A percentile compares a stretch with the other conserved stretches of the same genome.
Conservation (phyloP, 2,888 invertebrate species). For the Diabrotica balteata region DNA sequence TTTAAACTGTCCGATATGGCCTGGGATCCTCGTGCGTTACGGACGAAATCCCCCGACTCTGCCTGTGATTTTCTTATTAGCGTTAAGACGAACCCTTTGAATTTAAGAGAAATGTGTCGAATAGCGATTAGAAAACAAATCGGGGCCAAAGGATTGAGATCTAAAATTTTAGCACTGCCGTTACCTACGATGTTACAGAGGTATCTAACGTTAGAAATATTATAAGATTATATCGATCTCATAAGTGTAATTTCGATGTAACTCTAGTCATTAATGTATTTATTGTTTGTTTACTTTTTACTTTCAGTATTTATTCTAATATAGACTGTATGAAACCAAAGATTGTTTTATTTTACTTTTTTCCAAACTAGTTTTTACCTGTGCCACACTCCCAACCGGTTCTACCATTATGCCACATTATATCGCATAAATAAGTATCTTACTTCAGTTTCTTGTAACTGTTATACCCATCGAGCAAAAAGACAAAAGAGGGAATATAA, state of each 20-base stretch:
- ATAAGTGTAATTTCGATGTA: constrained; percentile 8
- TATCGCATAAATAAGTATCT: too few species aligned
- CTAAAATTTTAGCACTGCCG: constrained; percentile 62
- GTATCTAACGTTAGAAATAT: constrained; percentile 66
- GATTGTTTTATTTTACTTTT: not conserved
- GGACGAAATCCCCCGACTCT: constrained; percentile 49
- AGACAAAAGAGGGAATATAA: too few species aligned
- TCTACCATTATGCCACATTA: too few species aligned
- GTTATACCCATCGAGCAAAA: too few species aligned
- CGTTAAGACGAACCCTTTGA: constrained; percentile 60
- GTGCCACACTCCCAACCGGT: not conserved
- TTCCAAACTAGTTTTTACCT: not conserved
- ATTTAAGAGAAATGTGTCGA: constrained; percentile 66
- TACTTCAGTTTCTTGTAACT: too few species aligned
- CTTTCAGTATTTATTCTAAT: constrained; percentile 6
- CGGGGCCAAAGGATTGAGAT: constrained; percentile 53
- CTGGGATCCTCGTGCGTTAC: constrained; percentile 54
- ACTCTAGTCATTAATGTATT: constrained; percentile 28
- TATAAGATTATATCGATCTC: constrained; percentile 41
- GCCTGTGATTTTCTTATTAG: constrained; percentile 53
- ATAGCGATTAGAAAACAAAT: constrained; percentile 63
- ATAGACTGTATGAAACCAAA: not conserved
- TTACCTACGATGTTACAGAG: constrained; percentile 66
- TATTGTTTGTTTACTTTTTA: constrained; percentile 1
- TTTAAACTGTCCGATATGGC: constrained; percentile 55